Percentiles rank a stretch among this genome's conserved stretches.
Evolutionary conservation across 1,140 invertebrate genomes (phyloP).

Genomic region (Octopus sinensis): DNA sequence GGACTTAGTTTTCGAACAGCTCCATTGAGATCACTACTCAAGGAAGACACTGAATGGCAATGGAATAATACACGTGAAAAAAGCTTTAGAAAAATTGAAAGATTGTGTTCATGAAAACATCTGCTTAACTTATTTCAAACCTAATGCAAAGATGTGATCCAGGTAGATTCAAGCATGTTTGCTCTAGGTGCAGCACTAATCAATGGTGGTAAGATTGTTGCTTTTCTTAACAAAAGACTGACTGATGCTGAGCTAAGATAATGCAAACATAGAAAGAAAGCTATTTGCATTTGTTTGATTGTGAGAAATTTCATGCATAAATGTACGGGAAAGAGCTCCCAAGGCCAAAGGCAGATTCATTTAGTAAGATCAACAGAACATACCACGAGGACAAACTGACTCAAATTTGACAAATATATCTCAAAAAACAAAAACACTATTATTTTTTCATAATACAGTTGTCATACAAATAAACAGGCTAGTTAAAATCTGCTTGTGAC

Average conservation of each 20-base stretch:
- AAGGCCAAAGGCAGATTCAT: too few species aligned
- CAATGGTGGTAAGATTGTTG: background rate
- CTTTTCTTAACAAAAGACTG: too few species aligned
- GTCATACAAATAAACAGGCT: too few species aligned
- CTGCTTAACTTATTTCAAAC: background rate
- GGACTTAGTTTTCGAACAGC: background rate
- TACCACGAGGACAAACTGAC: too few species aligned
- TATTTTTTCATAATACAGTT: too few species aligned
- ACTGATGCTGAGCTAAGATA: background rate
- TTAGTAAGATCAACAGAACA: too few species aligned
- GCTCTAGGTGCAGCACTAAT: background rate
- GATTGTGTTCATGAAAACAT: background rate
- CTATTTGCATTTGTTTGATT: background rate
- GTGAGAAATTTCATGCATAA: slow-evolving; percentile 46
- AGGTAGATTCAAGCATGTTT: background rate
- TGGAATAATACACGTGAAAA: background rate
- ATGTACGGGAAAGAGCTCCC: slow-evolving; percentile 7
- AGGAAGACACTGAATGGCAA: background rate
- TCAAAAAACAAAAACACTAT: too few species aligned
- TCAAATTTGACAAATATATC: too few species aligned
- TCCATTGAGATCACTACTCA: background rate
- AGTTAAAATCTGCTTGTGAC: too few species aligned
- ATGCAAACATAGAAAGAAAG: background rate
- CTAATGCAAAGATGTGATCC: background rate
- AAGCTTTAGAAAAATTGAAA: background rate